Percentiles rank a stretch among this genome's conserved stretches.
Conservation (phyloP, 2,888 invertebrate genomes). For the Drosophila borealis region DNA sequence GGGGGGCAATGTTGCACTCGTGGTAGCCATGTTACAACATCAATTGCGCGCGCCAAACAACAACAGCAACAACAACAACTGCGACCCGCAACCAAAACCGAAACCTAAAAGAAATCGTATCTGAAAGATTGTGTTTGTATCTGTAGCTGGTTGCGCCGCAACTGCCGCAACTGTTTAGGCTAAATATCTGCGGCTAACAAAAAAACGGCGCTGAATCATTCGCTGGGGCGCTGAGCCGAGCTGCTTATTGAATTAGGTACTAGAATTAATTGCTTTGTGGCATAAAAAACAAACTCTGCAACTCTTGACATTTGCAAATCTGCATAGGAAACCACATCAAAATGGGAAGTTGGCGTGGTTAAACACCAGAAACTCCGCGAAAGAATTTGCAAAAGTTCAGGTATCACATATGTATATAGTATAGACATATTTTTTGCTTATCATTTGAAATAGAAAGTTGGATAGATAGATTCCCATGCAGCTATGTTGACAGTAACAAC, state of each 20-base stretch:
- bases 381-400: no score
- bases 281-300: conserved; percentile 12
- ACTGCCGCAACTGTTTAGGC: conserved; percentile 45
- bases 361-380: no score
- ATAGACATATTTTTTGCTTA: no score
- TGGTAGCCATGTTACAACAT: conserved; percentile 82
- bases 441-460: no score
- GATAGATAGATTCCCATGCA: no score
- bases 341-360: background rate
- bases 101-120: conserved; percentile 78
- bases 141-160: conserved; percentile 43
- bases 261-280: conserved; percentile 34
- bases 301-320: conserved; percentile 27
- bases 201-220: conserved; percentile 47
- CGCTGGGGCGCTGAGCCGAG: conserved; percentile 34
- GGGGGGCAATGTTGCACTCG: conserved; percentile 73
- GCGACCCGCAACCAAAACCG: conserved; percentile 41
- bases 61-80: conserved; percentile 46
- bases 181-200: conserved; percentile 44
- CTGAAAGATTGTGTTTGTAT: conserved; percentile 63
- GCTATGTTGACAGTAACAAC: no score
- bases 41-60: conserved; percentile 80
- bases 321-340: conserved; percentile 8
- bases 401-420: no score
- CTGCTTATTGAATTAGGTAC: conserved; percentile 39